Evolutionary conservation across 37 sponge, comb jelly and placozoan species (phyloP).

Genomic region (Cladorhizidae sp.): DNA sequence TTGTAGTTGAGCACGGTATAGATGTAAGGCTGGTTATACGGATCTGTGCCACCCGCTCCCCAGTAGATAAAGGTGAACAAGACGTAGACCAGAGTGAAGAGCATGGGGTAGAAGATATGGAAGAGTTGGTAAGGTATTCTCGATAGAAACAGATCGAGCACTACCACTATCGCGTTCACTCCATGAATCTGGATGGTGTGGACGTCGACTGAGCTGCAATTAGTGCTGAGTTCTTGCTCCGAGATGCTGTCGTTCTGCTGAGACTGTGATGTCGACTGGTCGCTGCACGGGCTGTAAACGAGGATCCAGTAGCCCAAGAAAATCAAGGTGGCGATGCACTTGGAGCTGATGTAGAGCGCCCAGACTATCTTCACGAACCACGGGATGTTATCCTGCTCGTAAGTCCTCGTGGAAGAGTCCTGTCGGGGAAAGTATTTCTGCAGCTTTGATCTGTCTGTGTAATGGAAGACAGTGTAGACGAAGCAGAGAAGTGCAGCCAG

Average conservation of each 20-base stretch:
- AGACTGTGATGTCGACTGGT: neutral
- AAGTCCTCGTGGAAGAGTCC: neutral
- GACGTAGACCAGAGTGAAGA: conserved; percentile 28
- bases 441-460: neutral
- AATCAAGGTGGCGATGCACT: conserved; percentile 6
- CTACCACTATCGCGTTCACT: conserved; percentile 31
- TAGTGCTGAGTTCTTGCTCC: neutral
- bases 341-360: conserved; percentile 31
- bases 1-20: conserved; percentile 50
- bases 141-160: conserved; percentile 48
- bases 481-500: conserved; percentile 6
- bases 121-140: conserved; percentile 48
- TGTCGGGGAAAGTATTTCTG: neutral
- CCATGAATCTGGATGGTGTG: conserved; percentile 50
- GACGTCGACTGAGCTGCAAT: conserved; percentile 1
- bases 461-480: conserved; percentile 21
- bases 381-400: conserved; percentile 31
- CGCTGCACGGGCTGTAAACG: neutral
- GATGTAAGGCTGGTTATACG: conserved; percentile 27
- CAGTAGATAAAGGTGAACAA: conserved; percentile 60
- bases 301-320: conserved; percentile 38
- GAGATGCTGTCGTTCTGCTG: neutral
- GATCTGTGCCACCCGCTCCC: conserved; percentile 63
- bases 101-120: conserved; percentile 34
- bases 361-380: conserved; percentile 57